Conservation (phyloP, 2,113 vertebrate genomes). For the Syngnathoides biaculeatus region DNA sequence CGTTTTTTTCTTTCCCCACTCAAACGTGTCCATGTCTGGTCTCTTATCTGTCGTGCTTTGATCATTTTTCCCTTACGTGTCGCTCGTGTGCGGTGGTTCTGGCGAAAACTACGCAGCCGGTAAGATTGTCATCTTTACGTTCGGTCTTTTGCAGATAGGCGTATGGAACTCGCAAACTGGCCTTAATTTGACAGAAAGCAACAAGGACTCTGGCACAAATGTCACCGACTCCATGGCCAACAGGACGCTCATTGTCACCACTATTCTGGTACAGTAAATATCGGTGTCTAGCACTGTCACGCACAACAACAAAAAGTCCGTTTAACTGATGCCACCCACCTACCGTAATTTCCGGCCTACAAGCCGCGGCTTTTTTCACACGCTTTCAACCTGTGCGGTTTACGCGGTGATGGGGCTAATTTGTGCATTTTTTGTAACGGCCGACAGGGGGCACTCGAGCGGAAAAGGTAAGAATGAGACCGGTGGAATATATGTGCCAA, state of each 20-base stretch:
- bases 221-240: constrained; percentile 91
- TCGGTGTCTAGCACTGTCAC: background rate
- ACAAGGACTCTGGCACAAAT: constrained; percentile 83
- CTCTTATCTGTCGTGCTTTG: background rate
- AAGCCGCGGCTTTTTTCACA: too few relatives aligned
- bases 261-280: constrained; percentile 78
- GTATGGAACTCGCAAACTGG: constrained; percentile 94
- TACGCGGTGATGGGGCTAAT: too few relatives aligned
- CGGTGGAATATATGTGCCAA: too few relatives aligned
- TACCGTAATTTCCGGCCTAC: too few relatives aligned
- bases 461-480: too few relatives aligned
- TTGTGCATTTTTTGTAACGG: too few relatives aligned
- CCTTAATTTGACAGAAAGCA: constrained; percentile 90
- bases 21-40: constrained; percentile 4
- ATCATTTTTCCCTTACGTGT: constrained; percentile 15
- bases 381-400: too few relatives aligned
- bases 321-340: too few relatives aligned
- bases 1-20: background rate
- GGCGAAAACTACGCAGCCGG: background rate
- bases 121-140: background rate
- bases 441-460: too few relatives aligned
- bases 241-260: constrained; percentile 92
- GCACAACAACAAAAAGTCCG: background rate
- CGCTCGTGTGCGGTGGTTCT: background rate
- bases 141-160: constrained; percentile 78